A percentile compares a stretch with the other conserved stretches of the same genome.
phyloP scores from a whole-genome alignment of 1,140 invertebrate species.

The Schlechtendalia chinensis region DNA sequence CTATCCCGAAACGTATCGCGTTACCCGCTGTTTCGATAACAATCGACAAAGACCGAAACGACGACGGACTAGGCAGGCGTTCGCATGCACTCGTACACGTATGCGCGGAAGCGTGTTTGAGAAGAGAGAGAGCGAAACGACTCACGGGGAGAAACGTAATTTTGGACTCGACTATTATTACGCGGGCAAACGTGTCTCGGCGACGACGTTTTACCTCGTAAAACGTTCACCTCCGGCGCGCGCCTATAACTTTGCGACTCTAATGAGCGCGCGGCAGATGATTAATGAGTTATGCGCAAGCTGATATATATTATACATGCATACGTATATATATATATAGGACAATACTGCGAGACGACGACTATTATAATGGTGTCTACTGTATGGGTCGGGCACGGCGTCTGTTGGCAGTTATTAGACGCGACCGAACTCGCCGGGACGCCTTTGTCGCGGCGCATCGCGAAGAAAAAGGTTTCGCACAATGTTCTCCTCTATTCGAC shows the following conservation, averaged over 20 bases:
- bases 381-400: too few relatives aligned
- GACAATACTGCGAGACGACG: not conserved
- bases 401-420: conserved; percentile 14
- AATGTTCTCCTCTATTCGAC: too few relatives aligned
- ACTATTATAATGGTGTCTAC: not conserved
- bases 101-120: too few relatives aligned
- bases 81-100: not conserved
- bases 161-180: not conserved
- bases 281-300: conserved; percentile 17
- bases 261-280: conserved; percentile 29
- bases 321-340: too few relatives aligned
- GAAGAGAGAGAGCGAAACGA: too few relatives aligned
- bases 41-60: not conserved
- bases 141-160: not conserved
- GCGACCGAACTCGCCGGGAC: not conserved
- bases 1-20: not conserved
- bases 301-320: not conserved
- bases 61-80: not conserved
- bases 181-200: not conserved
- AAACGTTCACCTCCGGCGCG: not conserved
- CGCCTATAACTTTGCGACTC: conserved; percentile 29
- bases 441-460: not conserved
- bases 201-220: conserved; percentile 17
- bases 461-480: not conserved
- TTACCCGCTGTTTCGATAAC: not conserved